phyloP scores from a whole-genome alignment of 37 sponge, comb jelly and placozoan genomes.

The Amphimedon queenslandica region DNA sequence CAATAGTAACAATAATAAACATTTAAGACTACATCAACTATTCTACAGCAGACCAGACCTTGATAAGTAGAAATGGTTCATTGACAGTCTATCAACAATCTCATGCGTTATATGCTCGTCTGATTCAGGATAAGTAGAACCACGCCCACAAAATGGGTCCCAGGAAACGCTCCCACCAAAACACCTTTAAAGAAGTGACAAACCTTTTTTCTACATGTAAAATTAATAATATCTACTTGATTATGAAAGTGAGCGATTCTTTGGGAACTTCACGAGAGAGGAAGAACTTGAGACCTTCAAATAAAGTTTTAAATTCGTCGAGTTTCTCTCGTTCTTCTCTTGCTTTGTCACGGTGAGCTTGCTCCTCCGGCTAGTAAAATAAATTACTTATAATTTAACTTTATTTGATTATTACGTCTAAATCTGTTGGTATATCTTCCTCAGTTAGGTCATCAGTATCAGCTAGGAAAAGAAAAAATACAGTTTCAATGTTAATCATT shows the following conservation, averaged over 20 bases:
- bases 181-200: conserved; percentile 40
- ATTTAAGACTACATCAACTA: too few species aligned
- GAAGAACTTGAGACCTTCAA: conserved; percentile 80
- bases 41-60: too few species aligned
- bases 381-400: too few species aligned
- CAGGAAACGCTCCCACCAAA: conserved; percentile 93
- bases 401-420: conserved; percentile 41
- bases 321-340: conserved; percentile 58
- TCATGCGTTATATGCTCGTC: conserved; percentile 94
- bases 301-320: conserved; percentile 57
- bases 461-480: too few species aligned
- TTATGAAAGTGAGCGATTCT: conserved; percentile 80
- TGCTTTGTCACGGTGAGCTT: conserved; percentile 19
- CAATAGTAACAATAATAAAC: too few species aligned
- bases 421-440: conserved; percentile 60
- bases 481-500: too few species aligned
- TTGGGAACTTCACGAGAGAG: conserved; percentile 85
- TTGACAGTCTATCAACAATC: conserved; percentile 82
- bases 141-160: conserved; percentile 51
- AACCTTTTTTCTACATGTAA: too few species aligned
- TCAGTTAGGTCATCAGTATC: conserved; percentile 40
- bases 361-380: conserved; percentile 79
- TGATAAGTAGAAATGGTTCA: conserved; percentile 78
- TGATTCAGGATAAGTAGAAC: conserved; percentile 66
- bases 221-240: too few species aligned